Base-by-base conservation (phyloP, 2,888 invertebrate species). In the Itoplectis maculator region DNA sequence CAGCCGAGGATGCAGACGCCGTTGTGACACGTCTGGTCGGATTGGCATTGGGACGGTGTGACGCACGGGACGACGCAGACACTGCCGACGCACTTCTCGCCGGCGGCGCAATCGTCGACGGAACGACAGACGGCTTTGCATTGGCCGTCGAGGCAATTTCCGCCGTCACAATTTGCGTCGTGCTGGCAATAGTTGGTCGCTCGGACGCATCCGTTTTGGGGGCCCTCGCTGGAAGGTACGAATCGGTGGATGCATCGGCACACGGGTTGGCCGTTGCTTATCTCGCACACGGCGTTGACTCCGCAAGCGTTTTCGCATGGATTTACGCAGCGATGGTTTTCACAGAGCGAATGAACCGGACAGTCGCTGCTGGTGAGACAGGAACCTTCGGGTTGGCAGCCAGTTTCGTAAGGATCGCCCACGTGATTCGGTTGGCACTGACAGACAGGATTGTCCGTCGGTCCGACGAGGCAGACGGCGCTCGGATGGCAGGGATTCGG, bases 231-330 rank as follows among this genome's bases (percentile, higher is more conserved):
- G n/a, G 94, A 94, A n/a, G 96, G 95, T 89, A 96, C 95, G 91
- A 97, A 98, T 83, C 95, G 96, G 29, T 95, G 94, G 0, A 96
- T 95, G 88, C 98, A 98, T 65, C 95, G 94, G 91, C 98, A 98
- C n/a, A 96, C 94, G 0, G 97, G 95, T 90, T 96, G 95, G 86
- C 96, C 95, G 82, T 96, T 95, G 49, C 96, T 94, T n/a, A 97
- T 95, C 89, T 95, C 96, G 88, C 98, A 98, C 13, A 96, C 91
- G 0, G 97, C 95, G 92, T 98, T 98, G 0, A 95, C 94, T 4
- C 97, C 97, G 90, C 98, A 98, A 8, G 96, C 95, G 87, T 95
- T 95, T 85, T 96, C 96, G 89, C 98, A 98, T 0, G 97, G 97
- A 93, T 97, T 96, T 5, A 96, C 93, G 89, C 98, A 98, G 61